A percentile compares a stretch with the other conserved stretches of the same genome.
Conservation (phyloP, 2,888 invertebrate genomes). For the Zonitis immaculata region DNA sequence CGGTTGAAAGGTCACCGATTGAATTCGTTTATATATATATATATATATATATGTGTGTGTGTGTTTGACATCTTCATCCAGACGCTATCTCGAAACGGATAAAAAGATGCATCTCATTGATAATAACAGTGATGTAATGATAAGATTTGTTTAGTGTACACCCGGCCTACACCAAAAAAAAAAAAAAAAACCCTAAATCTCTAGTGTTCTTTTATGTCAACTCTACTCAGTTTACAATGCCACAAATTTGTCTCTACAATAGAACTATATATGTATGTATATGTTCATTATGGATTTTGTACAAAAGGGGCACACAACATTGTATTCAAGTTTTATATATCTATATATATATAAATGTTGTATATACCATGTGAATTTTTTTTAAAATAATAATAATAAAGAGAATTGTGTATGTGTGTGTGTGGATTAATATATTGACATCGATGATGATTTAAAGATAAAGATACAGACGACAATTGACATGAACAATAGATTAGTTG, state of each 20-base stretch:
- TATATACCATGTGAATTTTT: too few relatives aligned
- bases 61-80: conserved; percentile 49
- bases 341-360: too few relatives aligned
- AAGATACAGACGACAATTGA: background rate
- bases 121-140: conserved; percentile 39
- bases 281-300: conserved; percentile 24
- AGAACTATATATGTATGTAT: conserved; percentile 22
- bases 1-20: background rate
- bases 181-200: conserved; percentile 12
- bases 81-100: conserved; percentile 40
- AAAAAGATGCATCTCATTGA: conserved; percentile 47
- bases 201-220: conserved; percentile 38
- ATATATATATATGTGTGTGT: too few relatives aligned
- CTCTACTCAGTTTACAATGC: conserved; percentile 35
- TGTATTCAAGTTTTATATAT: background rate
- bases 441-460: background rate
- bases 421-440: background rate
- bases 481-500: background rate
- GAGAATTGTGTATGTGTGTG: background rate
- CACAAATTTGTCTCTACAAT: conserved; percentile 38
- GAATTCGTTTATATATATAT: too few relatives aligned
- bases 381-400: background rate
- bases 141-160: conserved; percentile 35
- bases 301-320: conserved; percentile 11
- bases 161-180: conserved; percentile 30